A percentile compares a stretch with the other conserved stretches of the same genome.
Conservation (phyloP, 2,888 invertebrate genomes). For the Philonicus albiceps region DNA sequence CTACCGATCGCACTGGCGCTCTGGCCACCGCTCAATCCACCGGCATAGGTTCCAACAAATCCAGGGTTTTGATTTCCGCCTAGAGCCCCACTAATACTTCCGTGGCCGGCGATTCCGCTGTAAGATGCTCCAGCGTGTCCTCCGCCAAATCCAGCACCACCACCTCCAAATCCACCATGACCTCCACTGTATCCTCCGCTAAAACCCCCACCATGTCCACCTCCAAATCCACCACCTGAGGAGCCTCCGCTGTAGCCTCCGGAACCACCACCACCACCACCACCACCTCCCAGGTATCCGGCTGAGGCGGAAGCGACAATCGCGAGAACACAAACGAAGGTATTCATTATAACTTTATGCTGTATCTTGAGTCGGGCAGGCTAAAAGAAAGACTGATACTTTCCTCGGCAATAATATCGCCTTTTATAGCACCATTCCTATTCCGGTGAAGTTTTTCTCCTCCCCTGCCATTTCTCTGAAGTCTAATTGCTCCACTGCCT, state of each 20-base stretch:
- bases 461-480: constrained; percentile 1
- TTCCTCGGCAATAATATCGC: neutral
- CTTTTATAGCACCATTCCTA: constrained; percentile 27
- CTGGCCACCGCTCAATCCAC: constrained; percentile 45
- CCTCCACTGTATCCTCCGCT: neutral
- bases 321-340: constrained; percentile 9
- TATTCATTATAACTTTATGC: neutral
- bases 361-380: neutral
- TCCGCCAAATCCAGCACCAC: neutral
- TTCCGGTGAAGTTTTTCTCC: neutral
- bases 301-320: constrained; percentile 46
- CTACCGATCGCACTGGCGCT: neutral
- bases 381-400: constrained; percentile 33
- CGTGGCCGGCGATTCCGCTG: neutral
- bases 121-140: neutral
- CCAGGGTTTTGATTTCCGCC: constrained; percentile 45
- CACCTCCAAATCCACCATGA: neutral
- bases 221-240: constrained; percentile 44
- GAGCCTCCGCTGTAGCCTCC: constrained; percentile 46
- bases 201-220: constrained; percentile 42
- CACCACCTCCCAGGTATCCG: constrained; percentile 46
- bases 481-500: constrained; percentile 13
- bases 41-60: constrained; percentile 47
- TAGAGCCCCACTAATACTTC: constrained; percentile 46
- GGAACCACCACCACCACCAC: neutral